Evolutionary conservation across 1,140 invertebrate genomes (phyloP), one percentile per base, ranked within the genome.

Genomic region (Bombus fervidus): DNA sequence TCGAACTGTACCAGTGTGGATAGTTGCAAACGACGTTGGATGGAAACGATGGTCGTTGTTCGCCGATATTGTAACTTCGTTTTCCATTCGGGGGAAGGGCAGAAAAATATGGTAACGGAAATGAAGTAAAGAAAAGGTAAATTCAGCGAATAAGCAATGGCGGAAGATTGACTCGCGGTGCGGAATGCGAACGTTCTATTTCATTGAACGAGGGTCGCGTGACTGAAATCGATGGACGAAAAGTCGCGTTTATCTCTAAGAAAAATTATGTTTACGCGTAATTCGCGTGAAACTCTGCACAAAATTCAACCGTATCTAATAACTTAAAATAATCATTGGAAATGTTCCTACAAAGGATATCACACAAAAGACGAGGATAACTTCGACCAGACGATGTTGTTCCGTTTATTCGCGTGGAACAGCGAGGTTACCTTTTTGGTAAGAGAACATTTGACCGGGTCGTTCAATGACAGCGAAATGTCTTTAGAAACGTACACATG

Each of bases 171-270:
- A 18, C 41, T 47, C 31, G 18, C 28, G 41, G 9, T 9, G 6
- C 22, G 47, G 12, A 53, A 41, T 57, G n/a, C 41, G 34, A 39
- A 66, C 18, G 74, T 39, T 66, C 25, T 34, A 34, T 77, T 83
- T 39, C 73, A 34, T 78, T 47, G 82, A 83, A 83, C 64, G 64
- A 5, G 5, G 6, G 34, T 69, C 43, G 82, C 74, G 64, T 68
- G 75, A 41, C 37, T 43, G 47, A 66, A 83, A 83, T 78, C 74
- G 64, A 59, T 69, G 82, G 37, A 34, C 74, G 37, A 83, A 77
- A 57, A 74, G 74, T 62, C 47, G n/a, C 73, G 74, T 74, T 43
- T 57, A n/a, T 82, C 81, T 39, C 39, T 39, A 39, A 39, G 39
- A 39, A 8, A 9, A 39, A 39, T 39, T 8, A 39, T 39, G 6